These are phyloP conservation scores for Prorops nasuta DNA, from an alignment of 1,140 invertebrate genomes.

Conservation along the genomic window DNA sequence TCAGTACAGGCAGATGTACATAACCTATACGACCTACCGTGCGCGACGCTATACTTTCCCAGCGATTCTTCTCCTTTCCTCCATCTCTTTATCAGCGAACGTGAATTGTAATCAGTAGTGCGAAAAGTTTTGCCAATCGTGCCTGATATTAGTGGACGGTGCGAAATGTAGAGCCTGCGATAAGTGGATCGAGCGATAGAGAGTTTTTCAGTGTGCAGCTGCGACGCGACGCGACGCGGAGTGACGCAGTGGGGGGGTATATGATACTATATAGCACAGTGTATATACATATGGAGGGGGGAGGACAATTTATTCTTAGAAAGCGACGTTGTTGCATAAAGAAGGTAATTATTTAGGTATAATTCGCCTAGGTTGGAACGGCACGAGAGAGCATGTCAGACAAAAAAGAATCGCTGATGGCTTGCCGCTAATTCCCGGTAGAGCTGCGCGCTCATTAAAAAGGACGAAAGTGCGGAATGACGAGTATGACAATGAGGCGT, in stretches of 20 bases:
- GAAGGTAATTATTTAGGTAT: constrained; percentile 19
- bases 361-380: constrained; percentile 9
- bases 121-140: constrained; percentile 19
- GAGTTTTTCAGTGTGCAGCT: background rate
- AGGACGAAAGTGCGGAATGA: background rate
- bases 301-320: constrained; percentile 26
- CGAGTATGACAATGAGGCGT: background rate
- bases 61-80: no score
- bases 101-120: constrained; percentile 15
- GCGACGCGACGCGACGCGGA: background rate
- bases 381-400: no score
- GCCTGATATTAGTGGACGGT: constrained; percentile 3
- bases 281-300: constrained; percentile 2
- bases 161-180: constrained; percentile 9
- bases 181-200: background rate
- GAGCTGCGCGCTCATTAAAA: background rate
- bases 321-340: constrained; percentile 22
- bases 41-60: no score
- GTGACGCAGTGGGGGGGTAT: constrained; percentile 24
- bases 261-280: constrained; percentile 17
- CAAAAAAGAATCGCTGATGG: no score
- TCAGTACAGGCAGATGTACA: no score
- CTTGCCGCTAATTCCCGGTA: background rate
- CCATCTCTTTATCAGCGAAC: no score
- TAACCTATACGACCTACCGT: no score